A percentile compares a stretch with the other conserved stretches of the same genome.
phyloP scores from a whole-genome alignment of 2,113 vertebrate species.

The Rhizomys pruinosus region DNA sequence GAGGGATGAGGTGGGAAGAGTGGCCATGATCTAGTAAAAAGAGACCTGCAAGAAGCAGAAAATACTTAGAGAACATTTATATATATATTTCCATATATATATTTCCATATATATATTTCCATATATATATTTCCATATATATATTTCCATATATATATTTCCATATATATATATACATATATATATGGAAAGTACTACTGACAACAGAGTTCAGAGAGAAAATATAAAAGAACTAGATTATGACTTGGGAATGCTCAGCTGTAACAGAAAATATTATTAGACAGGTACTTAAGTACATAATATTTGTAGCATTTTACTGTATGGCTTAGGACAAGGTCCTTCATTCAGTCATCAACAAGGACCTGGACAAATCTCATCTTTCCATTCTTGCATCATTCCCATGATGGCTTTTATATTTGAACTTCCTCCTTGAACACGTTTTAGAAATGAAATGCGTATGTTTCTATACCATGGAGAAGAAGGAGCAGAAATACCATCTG shows the following conservation, averaged over 20 bases:
- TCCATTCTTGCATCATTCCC: not conserved
- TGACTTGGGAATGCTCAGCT: not conserved
- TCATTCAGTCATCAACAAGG: not conserved
- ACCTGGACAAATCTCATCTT: not conserved
- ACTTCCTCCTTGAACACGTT: not conserved
- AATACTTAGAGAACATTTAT: conserved; percentile 87
- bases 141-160: not conserved
- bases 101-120: too few relatives aligned
- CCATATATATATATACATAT: not conserved
- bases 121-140: not conserved
- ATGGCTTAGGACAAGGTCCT: not conserved
- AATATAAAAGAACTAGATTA: not conserved
- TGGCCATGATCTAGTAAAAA: conserved; percentile 84
- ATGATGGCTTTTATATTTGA: not conserved
- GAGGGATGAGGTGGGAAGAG: conserved; percentile 70
- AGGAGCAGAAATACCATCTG: not conserved
- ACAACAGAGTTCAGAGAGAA: not conserved
- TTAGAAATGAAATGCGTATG: not conserved
- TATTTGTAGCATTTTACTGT: not conserved
- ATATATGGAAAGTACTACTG: not conserved
- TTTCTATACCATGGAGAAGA: not conserved
- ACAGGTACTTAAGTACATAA: not conserved
- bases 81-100: conserved; percentile 88
- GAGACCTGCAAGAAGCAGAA: conserved; percentile 86
- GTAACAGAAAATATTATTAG: not conserved